A percentile compares a stretch with the other conserved stretches of the same genome.
Evolutionary conservation across 2,113 vertebrate species (phyloP).

Genomic region (Centrocercus urophasianus): DNA sequence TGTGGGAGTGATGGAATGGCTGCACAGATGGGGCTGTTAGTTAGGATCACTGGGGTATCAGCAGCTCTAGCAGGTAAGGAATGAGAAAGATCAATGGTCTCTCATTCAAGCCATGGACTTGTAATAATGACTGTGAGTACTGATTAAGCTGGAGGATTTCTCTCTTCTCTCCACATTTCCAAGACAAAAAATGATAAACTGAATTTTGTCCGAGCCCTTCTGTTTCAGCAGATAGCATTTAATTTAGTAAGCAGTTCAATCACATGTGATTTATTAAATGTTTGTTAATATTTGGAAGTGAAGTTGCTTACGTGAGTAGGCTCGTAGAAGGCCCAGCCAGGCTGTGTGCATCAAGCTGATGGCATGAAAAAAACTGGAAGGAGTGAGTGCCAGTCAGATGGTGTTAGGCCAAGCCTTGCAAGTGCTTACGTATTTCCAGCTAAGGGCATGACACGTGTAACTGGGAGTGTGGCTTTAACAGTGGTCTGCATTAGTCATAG

Average conservation of each 20-base stretch:
- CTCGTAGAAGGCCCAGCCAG: background rate
- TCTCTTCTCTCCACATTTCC: background rate
- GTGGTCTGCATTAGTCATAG: background rate
- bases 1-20: conserved; percentile 42
- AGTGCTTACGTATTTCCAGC: background rate
- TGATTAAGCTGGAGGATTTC: background rate
- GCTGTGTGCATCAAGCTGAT: background rate
- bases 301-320: background rate
- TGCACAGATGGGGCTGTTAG: conserved; percentile 44
- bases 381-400: background rate
- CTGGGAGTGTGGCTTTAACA: background rate
- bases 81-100: background rate
- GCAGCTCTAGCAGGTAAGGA: background rate
- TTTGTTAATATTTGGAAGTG: background rate
- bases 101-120: background rate
- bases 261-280: background rate
- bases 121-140: background rate
- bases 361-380: background rate
- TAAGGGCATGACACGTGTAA: background rate
- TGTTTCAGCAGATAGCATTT: background rate
- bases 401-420: background rate
- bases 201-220: background rate
- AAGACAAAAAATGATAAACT: background rate
- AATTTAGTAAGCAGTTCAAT: background rate
- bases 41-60: background rate